phyloP scores from a whole-genome alignment of 2,797 vertebrate species.

The Selene dorsalis region DNA sequence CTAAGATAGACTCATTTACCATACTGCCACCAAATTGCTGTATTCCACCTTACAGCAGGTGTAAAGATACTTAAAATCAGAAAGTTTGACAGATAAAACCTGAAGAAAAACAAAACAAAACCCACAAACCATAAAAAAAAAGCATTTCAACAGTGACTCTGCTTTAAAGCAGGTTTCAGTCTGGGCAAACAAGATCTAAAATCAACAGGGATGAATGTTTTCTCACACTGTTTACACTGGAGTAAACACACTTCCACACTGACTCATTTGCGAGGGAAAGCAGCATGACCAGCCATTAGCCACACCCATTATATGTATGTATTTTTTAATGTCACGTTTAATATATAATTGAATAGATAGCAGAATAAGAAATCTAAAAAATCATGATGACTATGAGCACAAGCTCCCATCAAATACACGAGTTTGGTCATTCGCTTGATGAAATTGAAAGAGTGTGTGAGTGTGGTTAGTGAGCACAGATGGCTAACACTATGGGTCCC shows the following conservation, averaged over 20 bases:
- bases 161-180: conserved; percentile 36
- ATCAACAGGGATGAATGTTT: conserved; percentile 19
- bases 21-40: neutral
- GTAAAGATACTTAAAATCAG: neutral
- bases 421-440: conserved; percentile 37
- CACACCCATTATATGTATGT: conserved; percentile 53
- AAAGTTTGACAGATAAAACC: conserved; percentile 3
- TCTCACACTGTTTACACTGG: conserved; percentile 12
- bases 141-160: conserved; percentile 18
- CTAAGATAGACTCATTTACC: neutral
- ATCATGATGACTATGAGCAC: neutral
- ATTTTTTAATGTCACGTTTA: no score
- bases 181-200: conserved; percentile 41
- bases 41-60: neutral
- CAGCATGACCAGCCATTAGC: conserved; percentile 9
- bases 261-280: conserved; percentile 37
- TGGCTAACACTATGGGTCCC: conserved; percentile 79
- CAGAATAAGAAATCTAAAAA: conserved; percentile 9
- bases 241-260: conserved; percentile 35
- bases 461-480: conserved; percentile 75
- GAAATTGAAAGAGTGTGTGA: conserved; percentile 7
- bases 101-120: neutral
- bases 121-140: neutral
- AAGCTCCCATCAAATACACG: conserved; percentile 8
- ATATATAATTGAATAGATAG: no score